phyloP scores from a whole-genome alignment of 2,113 vertebrate species.

The Holacanthus passer region DNA sequence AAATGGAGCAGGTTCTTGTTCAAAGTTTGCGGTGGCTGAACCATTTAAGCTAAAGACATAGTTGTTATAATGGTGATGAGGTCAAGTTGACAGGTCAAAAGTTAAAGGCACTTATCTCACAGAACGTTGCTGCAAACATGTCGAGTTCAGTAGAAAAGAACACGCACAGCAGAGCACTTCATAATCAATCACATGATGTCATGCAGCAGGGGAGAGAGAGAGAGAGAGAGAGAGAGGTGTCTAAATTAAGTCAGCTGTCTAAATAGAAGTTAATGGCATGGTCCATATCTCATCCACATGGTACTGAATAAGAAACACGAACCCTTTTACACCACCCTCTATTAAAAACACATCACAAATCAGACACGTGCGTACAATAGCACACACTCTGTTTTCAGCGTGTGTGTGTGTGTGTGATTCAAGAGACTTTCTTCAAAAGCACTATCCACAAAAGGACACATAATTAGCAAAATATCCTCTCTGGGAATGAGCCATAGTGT shows the following conservation, averaged over 20 bases:
- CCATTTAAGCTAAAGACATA: not conserved
- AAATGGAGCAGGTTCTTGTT: not conserved
- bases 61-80: not conserved
- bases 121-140: not conserved
- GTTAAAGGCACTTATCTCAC: not conserved
- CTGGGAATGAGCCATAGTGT: constrained; percentile 43
- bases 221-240: constrained; percentile 39
- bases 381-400: not conserved
- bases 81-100: constrained; percentile 11
- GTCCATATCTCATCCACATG: constrained; percentile 48
- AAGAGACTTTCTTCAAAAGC: constrained; percentile 14
- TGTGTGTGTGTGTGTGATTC: not conserved
- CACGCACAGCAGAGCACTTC: constrained; percentile 5
- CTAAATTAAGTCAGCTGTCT: constrained; percentile 74
- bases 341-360: constrained; percentile 67
- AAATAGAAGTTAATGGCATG: constrained; percentile 62
- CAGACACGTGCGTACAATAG: constrained; percentile 6
- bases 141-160: constrained; percentile 4
- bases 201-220: constrained; percentile 39
- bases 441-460: constrained; percentile 22
- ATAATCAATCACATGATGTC: constrained; percentile 57
- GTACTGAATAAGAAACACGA: constrained; percentile 41
- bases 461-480: constrained; percentile 56
- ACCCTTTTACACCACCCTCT: constrained; percentile 45
- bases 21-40: not conserved